Conservation (phyloP, 1,140 invertebrate genomes). For the Bicyclus anynana region DNA sequence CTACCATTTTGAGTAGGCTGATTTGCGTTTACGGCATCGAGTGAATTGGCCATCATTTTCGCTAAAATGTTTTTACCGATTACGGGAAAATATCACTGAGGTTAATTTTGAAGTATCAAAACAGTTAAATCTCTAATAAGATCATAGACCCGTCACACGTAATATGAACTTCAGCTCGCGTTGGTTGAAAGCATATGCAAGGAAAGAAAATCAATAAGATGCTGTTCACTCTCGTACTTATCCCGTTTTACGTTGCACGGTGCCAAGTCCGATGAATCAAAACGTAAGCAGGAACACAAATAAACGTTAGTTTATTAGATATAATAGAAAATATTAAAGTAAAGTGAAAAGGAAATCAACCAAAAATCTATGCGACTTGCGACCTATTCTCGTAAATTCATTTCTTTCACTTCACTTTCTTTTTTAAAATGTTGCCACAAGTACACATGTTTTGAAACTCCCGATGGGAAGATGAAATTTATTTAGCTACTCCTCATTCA, state of each 20-base stretch:
- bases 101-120: conserved; percentile 28
- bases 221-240: conserved; percentile 72
- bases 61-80: conserved; percentile 51
- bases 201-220: conserved; percentile 77
- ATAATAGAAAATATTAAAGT: conserved; percentile 68
- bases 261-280: conserved; percentile 61
- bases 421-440: conserved; percentile 66
- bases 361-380: conserved; percentile 75
- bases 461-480: background rate
- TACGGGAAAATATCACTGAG: conserved; percentile 48
- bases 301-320: conserved; percentile 72
- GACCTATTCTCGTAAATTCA: conserved; percentile 76
- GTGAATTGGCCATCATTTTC: conserved; percentile 76
- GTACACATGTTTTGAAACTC: background rate
- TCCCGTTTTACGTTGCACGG: conserved; percentile 55
- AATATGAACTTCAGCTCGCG: conserved; percentile 65
- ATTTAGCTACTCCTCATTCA: too few relatives aligned
- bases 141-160: conserved; percentile 51
- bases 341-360: conserved; percentile 76
- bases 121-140: conserved; percentile 44
- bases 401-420: conserved; percentile 76
- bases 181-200: conserved; percentile 74
- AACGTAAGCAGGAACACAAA: conserved; percentile 65
- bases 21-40: conserved; percentile 74
- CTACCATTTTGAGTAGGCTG: conserved; percentile 79